Evolutionary conservation across 2,888 invertebrate genomes (phyloP).

Genomic region (Matsumyia berberina): DNA sequence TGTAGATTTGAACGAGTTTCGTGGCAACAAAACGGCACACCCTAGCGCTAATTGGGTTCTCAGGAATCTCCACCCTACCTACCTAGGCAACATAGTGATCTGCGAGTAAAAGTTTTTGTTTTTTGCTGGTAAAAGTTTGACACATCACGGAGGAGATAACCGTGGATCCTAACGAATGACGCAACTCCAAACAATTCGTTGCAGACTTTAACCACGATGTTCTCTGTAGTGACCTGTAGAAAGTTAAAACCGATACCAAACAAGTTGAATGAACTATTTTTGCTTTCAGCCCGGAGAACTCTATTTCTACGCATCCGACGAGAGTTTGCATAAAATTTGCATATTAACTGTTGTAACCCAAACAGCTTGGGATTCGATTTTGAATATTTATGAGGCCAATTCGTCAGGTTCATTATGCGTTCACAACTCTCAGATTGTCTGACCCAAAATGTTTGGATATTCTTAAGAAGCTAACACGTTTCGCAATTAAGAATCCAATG

Average conservation of each 20-base stretch:
- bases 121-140: too few species aligned
- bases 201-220: too few species aligned
- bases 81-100: too few species aligned
- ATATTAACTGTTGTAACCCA: constrained; percentile 31
- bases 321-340: constrained; percentile 17
- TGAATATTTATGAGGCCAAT: constrained; percentile 11
- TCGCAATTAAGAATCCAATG: neutral
- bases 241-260: neutral
- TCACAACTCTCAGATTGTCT: neutral
- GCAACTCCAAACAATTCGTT: too few species aligned
- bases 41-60: too few species aligned
- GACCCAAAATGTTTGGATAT: constrained; percentile 33
- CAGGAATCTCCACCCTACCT: too few species aligned
- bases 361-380: neutral
- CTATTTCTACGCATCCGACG: constrained; percentile 9
- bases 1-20: too few species aligned
- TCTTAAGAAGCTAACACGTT: constrained; percentile 8
- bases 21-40: too few species aligned
- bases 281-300: neutral
- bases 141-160: too few species aligned
- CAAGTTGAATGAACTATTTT: constrained; percentile 18
- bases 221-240: neutral
- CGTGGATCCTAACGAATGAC: too few species aligned
- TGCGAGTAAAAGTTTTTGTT: too few species aligned
- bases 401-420: neutral